Evolutionary conservation across 2,888 invertebrate genomes (phyloP), one percentile per base, ranked within the genome.

Genomic region (Ophion ventricosus): DNA sequence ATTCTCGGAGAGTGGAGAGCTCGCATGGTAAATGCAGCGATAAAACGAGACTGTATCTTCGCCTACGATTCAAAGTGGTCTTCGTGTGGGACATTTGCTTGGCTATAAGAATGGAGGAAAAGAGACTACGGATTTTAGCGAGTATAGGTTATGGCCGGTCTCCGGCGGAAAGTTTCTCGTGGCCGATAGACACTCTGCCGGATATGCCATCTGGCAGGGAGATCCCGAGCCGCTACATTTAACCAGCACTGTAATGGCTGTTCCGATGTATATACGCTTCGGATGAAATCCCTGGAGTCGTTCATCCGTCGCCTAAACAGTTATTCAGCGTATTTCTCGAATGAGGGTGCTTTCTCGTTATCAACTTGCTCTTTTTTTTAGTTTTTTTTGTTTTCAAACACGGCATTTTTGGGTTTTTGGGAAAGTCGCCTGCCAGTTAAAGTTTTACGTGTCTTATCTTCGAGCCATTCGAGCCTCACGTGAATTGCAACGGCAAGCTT

Each of bases 351-450:
- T 66, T 20, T 66, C 23, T 23, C 23, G 66, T 40, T 14, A 11
- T 66, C 40, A 23, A 23, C 20, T 64, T 10, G 23, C 26, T 66
- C 17, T 40, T 66, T 64, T 40, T 20, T 20, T n/a, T 57, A n/a
- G n/a, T n/a, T n/a, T n/a, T n/a, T n/a, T n/a, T n/a, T n/a, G n/a
- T 43, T 17, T 69, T 11, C 66, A 43, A 64, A 35, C 35, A 35
- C 7, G 23, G 17, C 35, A 14, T 43, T 43, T 43, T 43, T 11
- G 43, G 14, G 14, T 14, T 43, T 43, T 43, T 14, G 43, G n/a
- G 57, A 63, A 61, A 43, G 61, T 40, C 54, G 59, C 35, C 35
- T 35, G 35, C 7, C 54, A 35, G 40, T 61, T 29, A 20, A 63
- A 35, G 17, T 64, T 69, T 67, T 61, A 69, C 35, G 25, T 23